Conservation (phyloP, 2,888 invertebrate genomes). For the Metallyticus violacea region DNA sequence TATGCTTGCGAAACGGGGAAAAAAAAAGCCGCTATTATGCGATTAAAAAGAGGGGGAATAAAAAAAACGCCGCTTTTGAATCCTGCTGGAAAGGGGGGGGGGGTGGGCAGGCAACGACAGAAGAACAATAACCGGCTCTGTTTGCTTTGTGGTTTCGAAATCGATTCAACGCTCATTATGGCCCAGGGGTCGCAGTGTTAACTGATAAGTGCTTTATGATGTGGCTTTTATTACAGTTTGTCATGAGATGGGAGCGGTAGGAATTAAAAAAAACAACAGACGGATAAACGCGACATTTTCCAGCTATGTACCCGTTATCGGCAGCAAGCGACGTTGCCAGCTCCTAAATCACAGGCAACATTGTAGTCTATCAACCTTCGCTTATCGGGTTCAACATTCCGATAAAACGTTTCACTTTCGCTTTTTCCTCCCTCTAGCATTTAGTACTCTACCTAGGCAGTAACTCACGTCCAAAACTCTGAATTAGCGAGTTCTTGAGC, state of each 20-base stretch:
- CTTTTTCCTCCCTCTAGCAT: too few relatives aligned
- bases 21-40: background rate
- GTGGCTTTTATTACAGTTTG: conserved; percentile 23
- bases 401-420: too few relatives aligned
- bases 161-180: background rate
- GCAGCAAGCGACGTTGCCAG: background rate
- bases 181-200: background rate
- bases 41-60: background rate
- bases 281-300: background rate
- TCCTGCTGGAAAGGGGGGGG: background rate
- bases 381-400: too few relatives aligned
- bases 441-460: too few relatives aligned
- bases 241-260: background rate
- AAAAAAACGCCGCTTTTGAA: background rate
- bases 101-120: background rate
- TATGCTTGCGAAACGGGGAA: background rate
- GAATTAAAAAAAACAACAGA: background rate
- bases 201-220: conserved; percentile 22
- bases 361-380: too few relatives aligned
- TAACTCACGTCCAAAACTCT: too few relatives aligned
- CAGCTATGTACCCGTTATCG: background rate
- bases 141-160: conserved; percentile 11
- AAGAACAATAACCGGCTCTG: conserved; percentile 7
- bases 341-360: background rate
- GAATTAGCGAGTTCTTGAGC: too few relatives aligned